Evolutionary conservation across 2,888 invertebrate species (phyloP).

Genomic region (Aporophyla lueneburgensis): DNA sequence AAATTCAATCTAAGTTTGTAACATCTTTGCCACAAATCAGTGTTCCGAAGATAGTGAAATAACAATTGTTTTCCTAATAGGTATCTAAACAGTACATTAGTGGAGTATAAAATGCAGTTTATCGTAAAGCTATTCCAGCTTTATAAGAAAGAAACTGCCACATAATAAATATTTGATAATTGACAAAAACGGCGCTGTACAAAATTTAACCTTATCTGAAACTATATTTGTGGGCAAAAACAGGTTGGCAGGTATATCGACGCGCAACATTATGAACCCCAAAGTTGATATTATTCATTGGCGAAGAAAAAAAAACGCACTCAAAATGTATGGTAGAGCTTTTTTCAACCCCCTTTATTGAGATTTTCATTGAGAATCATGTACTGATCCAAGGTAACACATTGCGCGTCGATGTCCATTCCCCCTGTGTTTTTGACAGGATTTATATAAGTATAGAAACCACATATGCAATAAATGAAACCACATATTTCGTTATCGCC

Average conservation of each 20-base stretch:
- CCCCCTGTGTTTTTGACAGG: neutral
- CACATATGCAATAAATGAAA: no score
- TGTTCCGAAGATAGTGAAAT: slow-evolving; percentile 12
- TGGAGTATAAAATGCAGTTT: neutral
- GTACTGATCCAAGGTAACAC: neutral
- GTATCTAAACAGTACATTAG: neutral
- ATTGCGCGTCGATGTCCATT: neutral
- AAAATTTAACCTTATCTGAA: neutral
- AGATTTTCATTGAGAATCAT: no score
- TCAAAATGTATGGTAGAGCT: neutral
- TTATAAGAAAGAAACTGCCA: neutral
- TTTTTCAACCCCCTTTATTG: no score
- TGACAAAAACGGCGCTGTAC: neutral
- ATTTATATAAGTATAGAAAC: neutral
- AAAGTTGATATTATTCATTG: neutral
- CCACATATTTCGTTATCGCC: no score
- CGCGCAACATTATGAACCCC: no score
- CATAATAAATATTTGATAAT: neutral
- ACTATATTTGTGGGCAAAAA: neutral
- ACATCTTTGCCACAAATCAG: slow-evolving; percentile 28
- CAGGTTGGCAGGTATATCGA: no score
- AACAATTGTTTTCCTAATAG: slow-evolving; percentile 34
- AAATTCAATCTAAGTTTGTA: slow-evolving; percentile 55
- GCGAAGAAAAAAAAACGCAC: neutral
- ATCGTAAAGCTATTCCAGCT: neutral